These are phyloP conservation scores for Ectropis crepuscularia DNA, from an alignment of 2,888 invertebrate genomes.

Conservation along the genomic window DNA sequence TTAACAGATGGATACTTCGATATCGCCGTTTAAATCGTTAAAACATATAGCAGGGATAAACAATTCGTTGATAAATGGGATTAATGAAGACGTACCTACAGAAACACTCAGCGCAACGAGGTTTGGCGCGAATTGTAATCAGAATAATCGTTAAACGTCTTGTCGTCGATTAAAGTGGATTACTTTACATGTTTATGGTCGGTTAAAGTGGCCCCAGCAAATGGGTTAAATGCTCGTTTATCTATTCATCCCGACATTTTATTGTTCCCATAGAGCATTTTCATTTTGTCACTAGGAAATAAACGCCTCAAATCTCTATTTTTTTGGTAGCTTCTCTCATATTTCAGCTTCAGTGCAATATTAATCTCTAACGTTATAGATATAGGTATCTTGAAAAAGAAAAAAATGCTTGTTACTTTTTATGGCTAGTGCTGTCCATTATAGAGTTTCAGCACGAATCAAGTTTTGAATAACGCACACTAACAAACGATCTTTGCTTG, in stretches of 20 bases:
- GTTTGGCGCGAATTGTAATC: slow-evolving; percentile 58
- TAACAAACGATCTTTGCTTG: slow-evolving; percentile 55
- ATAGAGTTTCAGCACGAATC: slow-evolving; percentile 42
- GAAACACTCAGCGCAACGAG: slow-evolving; percentile 49
- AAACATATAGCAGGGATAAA: slow-evolving; percentile 20
- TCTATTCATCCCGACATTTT: background rate
- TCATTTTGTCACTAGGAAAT: no score
- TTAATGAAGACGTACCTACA: slow-evolving; percentile 41
- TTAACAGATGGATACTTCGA: slow-evolving; percentile 61
- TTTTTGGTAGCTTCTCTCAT: background rate
- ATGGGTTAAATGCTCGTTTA: slow-evolving; percentile 9
- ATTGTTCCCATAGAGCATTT: background rate
- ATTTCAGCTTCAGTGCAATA: background rate
- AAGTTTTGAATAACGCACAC: slow-evolving; percentile 51
- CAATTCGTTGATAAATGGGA: slow-evolving; percentile 22
- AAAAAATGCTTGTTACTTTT: slow-evolving; percentile 25
- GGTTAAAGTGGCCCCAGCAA: slow-evolving; percentile 17
- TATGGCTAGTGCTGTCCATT: slow-evolving; percentile 30
- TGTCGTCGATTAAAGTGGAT: slow-evolving; percentile 29
- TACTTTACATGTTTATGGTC: slow-evolving; percentile 27
- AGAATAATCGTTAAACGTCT: slow-evolving; percentile 43
- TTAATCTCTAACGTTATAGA: no score
- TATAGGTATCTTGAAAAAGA: no score
- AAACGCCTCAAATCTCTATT: no score
- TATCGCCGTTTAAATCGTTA: slow-evolving; percentile 44